Conservation (phyloP, 1,140 invertebrate species). For the Maconellicoccus hirsutus region DNA sequence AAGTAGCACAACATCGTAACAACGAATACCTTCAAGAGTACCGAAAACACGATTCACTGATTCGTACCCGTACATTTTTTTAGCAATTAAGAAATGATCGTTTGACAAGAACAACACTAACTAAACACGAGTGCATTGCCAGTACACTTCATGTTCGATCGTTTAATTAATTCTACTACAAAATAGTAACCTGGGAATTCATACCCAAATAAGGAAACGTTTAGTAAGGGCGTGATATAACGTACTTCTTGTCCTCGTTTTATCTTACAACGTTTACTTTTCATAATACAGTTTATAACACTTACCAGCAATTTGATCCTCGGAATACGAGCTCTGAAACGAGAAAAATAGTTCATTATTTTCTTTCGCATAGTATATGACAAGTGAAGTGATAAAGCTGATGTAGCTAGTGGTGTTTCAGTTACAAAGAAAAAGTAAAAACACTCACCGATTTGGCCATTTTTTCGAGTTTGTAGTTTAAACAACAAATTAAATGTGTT, state of each 20-base stretch:
- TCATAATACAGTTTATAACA: conserved; percentile 32
- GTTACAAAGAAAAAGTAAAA: neutral
- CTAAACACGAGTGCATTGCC: conserved; percentile 1
- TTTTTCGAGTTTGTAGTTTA: neutral
- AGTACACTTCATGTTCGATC: conserved; percentile 25
- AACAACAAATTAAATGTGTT: neutral
- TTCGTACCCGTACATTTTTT: conserved; percentile 37
- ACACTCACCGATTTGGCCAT: neutral
- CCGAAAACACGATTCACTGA: conserved; percentile 42
- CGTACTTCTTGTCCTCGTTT: conserved; percentile 33
- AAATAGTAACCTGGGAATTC: conserved; percentile 30
- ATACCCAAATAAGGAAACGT: conserved; percentile 34
- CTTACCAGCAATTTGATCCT: conserved; percentile 83
- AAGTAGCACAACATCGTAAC: conserved; percentile 35
- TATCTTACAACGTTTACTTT: conserved; percentile 27
- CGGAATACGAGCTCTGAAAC: conserved; percentile 71
- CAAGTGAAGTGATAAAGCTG: neutral
- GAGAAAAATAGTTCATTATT: conserved; percentile 29
- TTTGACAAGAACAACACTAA: neutral
- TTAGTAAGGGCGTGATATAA: conserved; percentile 29
- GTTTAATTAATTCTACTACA: conserved; percentile 23
- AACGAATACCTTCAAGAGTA: conserved; percentile 41
- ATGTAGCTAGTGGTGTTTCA: neutral
- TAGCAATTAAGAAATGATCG: conserved; percentile 17
- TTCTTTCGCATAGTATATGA: neutral